Conservation (phyloP, 2,113 vertebrate species). For the Sigmodon hispidus region DNA sequence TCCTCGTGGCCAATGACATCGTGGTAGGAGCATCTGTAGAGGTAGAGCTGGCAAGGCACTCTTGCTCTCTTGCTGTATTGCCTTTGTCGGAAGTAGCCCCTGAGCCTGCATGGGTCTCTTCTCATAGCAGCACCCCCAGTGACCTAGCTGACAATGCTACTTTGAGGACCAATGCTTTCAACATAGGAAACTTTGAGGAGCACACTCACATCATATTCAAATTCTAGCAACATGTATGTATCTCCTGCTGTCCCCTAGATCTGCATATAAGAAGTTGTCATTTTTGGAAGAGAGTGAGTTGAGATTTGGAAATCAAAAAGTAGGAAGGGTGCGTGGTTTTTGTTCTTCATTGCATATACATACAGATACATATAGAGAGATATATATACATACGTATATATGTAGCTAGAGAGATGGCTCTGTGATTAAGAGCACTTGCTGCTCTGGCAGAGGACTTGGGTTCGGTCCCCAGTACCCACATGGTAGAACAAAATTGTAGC, state of each 20-base stretch:
- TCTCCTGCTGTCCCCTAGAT: no score
- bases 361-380: no score
- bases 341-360: not conserved
- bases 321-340: not conserved
- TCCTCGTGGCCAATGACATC: not conserved
- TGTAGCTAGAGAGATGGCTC: not conserved
- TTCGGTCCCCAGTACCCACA: not conserved
- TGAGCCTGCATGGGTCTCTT: not conserved
- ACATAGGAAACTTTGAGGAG: not conserved
- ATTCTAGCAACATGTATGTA: not conserved
- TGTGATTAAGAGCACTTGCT: not conserved
- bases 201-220: not conserved
- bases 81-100: not conserved
- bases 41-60: not conserved
- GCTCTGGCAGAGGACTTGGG: not conserved
- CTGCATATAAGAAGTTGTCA: not conserved
- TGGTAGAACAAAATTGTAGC: not conserved
- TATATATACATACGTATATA: no score
- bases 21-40: not conserved
- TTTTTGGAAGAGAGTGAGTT: not conserved
- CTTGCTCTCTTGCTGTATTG: not conserved
- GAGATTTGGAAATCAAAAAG: not conserved
- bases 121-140: not conserved
- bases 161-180: not conserved
- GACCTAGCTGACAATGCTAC: not conserved